Evolutionary conservation across 2,113 vertebrate genomes (phyloP), one percentile per base, ranked within the genome.

Genomic region (Chionodraco myersi): DNA sequence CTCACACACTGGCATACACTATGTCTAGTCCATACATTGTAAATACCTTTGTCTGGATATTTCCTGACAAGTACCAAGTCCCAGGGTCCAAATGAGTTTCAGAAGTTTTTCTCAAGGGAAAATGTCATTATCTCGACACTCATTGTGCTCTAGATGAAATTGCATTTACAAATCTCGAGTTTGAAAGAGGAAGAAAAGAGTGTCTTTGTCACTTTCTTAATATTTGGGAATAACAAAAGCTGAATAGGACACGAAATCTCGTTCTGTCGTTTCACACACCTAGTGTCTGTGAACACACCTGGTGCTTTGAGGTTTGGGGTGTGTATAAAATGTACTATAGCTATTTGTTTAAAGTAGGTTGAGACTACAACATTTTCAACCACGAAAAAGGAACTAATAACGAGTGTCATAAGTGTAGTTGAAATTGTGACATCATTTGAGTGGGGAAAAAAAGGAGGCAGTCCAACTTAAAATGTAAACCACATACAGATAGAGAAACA

Each of bases 31-130:
- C 30, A 23, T 18, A 12, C 13, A 30, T 34, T 53, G 6, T 41
- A 52, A 80, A 71, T 53, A 72, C 36, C 15, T 23, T 60, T 59
- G 8, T 69, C 15, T 6, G 15, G 6, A 54, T 36, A 71, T 52
- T 75, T 84, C 21, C 57, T 52, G 47, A 41, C 36, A 41, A 41
- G 36, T 41, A 41, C 6, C 18, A 10, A 51, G n/a, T 58, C 21
- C 3, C 26, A 5, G 6, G 16, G 5, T 57, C 34, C 58, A 10
- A 56, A 63, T 77, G 51, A 47, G 6, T 79, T 59, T 48, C 75
- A 23, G 54, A 47, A 41, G 68, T 10, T 15, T 36, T 47, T 26
- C 34, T 36, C 10, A 15, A 5, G 26, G 16, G 21, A 26, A 44
- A 44, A 21, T 45, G 5, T 70, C 59, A 54, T 79, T 14, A 63